Base-by-base conservation (phyloP, 2,797 vertebrate genomes). In the Mus caroli region DNA sequence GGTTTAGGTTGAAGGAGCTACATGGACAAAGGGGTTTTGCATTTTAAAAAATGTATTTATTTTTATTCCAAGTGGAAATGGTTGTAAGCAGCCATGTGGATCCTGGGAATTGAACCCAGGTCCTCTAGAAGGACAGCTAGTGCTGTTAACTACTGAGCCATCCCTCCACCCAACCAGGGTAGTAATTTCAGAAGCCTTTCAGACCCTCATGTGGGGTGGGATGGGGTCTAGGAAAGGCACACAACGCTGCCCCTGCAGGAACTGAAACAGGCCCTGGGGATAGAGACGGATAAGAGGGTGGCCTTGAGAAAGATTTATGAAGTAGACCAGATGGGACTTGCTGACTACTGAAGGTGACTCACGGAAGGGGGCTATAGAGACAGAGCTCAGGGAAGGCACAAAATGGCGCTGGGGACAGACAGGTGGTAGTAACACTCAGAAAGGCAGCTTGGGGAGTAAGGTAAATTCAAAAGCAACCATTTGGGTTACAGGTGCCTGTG, bases 231-330 rank as follows among this genome's bases (percentile, higher is more conserved):
- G 58, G 34, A 19, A 43, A 31, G 12, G 26, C 13, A 37, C 9
- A n/a, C 4, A 56, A 77, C 54, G 7, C 26, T 3, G 1, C 50
- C 62, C 71, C 12, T 28, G 56, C 50, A 31, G 62, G 52, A 67
- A 14, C 6, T 64, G 79, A 71, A 10, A 0, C 0, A 58, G 34
- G 20, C 22, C 1, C 8, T 31, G 50, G 69, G 3, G 24, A 26
- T 0, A 3, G 11, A 43, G 87, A 50, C 0, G n/a, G 31, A 3
- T 4, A 6, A 20, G 15, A 37, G 46, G 6, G 1, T 1, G 2
- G 13, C 0, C 0, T 10, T 24, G 67, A 19, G 24, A 76, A 69
- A 43, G 6, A 8, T 9, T 28, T 1, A 34, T 1, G 34, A 43
- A 28, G 8, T 26, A 37, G 58, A 62, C 24, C 9, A 12, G 2